phyloP scores from a whole-genome alignment of 2,888 invertebrate species.

The Ochropacha duplaris region DNA sequence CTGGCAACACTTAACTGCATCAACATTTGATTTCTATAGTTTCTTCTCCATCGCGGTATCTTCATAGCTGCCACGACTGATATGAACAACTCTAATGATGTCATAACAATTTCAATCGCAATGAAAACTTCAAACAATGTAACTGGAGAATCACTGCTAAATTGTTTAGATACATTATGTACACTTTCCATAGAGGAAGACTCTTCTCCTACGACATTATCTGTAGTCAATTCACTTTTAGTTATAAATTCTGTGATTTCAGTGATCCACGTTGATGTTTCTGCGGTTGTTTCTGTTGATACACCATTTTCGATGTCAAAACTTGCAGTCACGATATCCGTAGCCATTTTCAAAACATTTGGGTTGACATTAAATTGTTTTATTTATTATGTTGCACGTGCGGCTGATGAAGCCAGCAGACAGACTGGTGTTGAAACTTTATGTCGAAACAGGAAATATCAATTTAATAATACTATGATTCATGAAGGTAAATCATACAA shows the following conservation, averaged over 20 bases:
- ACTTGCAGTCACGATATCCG: conserved; percentile 33
- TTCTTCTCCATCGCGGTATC: conserved; percentile 65
- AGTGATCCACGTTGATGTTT: background rate
- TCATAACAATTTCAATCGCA: conserved; percentile 66
- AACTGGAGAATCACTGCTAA: conserved; percentile 17
- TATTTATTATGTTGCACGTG: conserved; percentile 16
- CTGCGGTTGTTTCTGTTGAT: conserved; percentile 14
- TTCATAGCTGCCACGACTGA: conserved; percentile 61
- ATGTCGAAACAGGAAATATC: conserved; percentile 61
- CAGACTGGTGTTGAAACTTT: conserved; percentile 38
- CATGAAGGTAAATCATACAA: conserved; percentile 52
- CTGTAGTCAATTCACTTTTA: conserved; percentile 23
- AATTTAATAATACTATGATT: conserved; percentile 47
- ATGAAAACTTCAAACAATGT: conserved; percentile 56
- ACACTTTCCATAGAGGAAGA: conserved; percentile 12
- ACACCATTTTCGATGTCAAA: too few species aligned
- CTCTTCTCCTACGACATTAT: conserved; percentile 10
- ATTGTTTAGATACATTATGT: conserved; percentile 14
- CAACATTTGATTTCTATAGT: conserved; percentile 75
- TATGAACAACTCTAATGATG: conserved; percentile 59
- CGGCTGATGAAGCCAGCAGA: conserved; percentile 24
- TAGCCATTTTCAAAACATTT: conserved; percentile 48
- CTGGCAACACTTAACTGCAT: conserved; percentile 68
- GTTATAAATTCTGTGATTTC: conserved; percentile 17
- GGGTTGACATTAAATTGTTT: conserved; percentile 4